A percentile compares a stretch with the other conserved stretches of the same genome.
These are phyloP conservation scores for Sialis fuliginosa DNA, from an alignment of 2,888 invertebrate genomes.

Conservation along the genomic window DNA sequence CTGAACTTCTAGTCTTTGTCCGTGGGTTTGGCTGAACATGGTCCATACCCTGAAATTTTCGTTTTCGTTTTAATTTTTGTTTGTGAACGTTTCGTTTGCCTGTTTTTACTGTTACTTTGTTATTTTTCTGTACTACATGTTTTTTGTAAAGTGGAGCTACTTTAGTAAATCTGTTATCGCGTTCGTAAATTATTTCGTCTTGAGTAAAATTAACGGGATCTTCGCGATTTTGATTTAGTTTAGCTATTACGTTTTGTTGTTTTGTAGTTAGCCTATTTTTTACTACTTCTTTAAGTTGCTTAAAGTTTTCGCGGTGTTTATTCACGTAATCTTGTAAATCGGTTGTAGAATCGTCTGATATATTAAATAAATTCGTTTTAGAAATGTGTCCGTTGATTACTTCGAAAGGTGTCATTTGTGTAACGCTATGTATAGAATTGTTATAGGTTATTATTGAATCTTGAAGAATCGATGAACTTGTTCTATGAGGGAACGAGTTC, in stretches of 20 bases:
- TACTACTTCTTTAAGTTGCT: conserved; percentile 1
- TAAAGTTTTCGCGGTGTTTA: background rate
- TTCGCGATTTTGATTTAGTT: conserved; percentile 7
- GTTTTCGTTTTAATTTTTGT: background rate
- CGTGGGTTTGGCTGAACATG: conserved; percentile 1
- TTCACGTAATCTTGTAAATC: no score
- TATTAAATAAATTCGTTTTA: background rate
- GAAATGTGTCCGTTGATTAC: background rate
- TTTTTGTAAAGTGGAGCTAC: background rate
- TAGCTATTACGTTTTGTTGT: conserved; percentile 4
- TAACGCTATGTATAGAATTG: background rate
- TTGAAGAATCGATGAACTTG: background rate
- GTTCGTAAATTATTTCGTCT: background rate
- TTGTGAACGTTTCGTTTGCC: background rate
- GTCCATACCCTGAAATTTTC: background rate
- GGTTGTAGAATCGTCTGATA: no score
- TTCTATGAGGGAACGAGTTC: background rate
- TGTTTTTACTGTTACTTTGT: background rate
- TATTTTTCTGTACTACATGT: background rate
- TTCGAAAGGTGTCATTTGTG: background rate
- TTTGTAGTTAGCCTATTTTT: conserved; percentile 2
- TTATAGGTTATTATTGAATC: background rate
- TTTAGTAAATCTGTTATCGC: background rate
- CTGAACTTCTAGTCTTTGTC: no score
- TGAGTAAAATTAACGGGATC: background rate